A percentile compares a stretch with the other conserved stretches of the same genome.
phyloP scores from a whole-genome alignment of 1,140 invertebrate species.

The Drosophila novamexicana region DNA sequence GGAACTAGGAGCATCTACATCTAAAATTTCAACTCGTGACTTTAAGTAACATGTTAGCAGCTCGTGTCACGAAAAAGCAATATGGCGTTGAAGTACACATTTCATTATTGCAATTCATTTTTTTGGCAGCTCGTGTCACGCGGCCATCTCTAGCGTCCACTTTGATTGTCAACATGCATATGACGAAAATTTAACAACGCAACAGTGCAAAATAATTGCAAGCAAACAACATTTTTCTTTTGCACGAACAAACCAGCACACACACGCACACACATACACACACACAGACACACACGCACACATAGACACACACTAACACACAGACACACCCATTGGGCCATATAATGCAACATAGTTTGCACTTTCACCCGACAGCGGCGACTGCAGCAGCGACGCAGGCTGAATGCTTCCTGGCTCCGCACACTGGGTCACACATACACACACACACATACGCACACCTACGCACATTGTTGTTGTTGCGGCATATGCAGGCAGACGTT shows the following conservation, averaged over 20 bases:
- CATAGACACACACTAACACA: neutral
- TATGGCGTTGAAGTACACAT: too few relatives aligned
- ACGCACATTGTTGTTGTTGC: constrained; percentile 8
- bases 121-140: neutral
- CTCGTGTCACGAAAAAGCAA: too few relatives aligned
- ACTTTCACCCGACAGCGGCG: constrained; percentile 45
- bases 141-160: constrained; percentile 24
- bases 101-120: too few relatives aligned
- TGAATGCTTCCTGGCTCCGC: constrained; percentile 50
- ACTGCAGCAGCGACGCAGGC: constrained; percentile 22
- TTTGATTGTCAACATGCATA: constrained; percentile 41
- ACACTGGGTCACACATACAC: constrained; percentile 35
- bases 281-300: neutral
- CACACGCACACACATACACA: constrained; percentile 13
- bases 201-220: constrained; percentile 67
- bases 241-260: constrained; percentile 29
- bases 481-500: constrained; percentile 9
- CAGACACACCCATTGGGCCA: constrained; percentile 24
- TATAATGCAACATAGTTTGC: constrained; percentile 57
- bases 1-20: too few relatives aligned
- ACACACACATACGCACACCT: constrained; percentile 6
- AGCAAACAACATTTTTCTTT: constrained; percentile 63
- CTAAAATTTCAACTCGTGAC: too few relatives aligned
- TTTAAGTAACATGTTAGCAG: too few relatives aligned
- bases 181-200: constrained; percentile 60